Conservation (phyloP, 2,888 invertebrate species). For the Diplolepis rosae region DNA sequence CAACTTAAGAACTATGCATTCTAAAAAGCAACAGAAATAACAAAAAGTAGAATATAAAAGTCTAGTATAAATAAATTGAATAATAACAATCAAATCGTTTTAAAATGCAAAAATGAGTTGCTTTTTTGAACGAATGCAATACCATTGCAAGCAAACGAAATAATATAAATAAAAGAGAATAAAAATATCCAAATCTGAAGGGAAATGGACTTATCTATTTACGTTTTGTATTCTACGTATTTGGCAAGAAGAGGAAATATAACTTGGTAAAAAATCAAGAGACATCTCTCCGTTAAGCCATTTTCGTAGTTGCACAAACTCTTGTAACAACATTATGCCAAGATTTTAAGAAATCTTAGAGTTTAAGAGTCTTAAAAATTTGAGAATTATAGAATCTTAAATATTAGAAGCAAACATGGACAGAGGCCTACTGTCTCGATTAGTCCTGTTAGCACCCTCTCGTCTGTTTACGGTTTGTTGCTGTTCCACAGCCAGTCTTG, state of each 20-base stretch:
- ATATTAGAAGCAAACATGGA: conserved; percentile 57
- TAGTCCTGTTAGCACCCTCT: conserved; percentile 36
- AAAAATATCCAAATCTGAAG: neutral
- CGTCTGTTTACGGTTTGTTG: conserved; percentile 42
- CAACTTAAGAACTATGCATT: conserved; percentile 31
- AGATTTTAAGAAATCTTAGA: neutral
- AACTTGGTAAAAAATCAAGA: conserved; percentile 30
- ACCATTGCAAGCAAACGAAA: neutral
- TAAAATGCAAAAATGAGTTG: neutral
- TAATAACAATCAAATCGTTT: neutral
- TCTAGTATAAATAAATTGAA: neutral
- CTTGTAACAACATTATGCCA: conserved; percentile 24
- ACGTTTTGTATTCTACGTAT: conserved; percentile 54
- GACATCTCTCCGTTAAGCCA: neutral
- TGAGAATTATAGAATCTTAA: conserved; percentile 51
- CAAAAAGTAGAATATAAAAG: neutral
- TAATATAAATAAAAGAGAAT: conserved; percentile 26
- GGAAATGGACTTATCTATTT: conserved; percentile 47
- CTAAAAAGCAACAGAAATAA: conserved; percentile 33
- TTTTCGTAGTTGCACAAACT: neutral
- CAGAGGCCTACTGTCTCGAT: conserved; percentile 63
- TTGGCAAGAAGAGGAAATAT: conserved; percentile 63
- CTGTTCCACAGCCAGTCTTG: conserved; percentile 61
- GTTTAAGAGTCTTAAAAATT: conserved; percentile 52
- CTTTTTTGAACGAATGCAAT: neutral